Base-by-base conservation (phyloP, 1,140 invertebrate species). In the Acromyrmex heyeri region DNA sequence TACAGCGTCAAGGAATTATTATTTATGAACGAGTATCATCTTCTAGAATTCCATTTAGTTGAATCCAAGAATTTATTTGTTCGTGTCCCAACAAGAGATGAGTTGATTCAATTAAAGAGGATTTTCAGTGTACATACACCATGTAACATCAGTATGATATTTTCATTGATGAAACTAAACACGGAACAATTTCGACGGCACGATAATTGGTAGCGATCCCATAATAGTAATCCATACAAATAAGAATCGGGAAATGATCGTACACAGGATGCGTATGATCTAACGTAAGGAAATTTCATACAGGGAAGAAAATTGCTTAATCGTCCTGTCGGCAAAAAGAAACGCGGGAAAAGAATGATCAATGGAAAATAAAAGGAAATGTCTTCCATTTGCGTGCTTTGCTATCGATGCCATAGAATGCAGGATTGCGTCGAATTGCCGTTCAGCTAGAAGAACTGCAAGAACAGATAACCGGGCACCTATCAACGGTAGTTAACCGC, bases 371-470 rank as follows among this genome's bases (percentile, higher is more conserved):
- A 24, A 44, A 76, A 50, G 55, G 21, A 75, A 75, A 73, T 75
- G 57, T 75, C 79, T 61, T 75, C 79, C 18, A 75, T 83, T 83
- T 73, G 69, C 79, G 69, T 62, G 38, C 69, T 69, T 75, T 12
- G 53, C 12, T 21, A 48, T 73, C 69, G 69, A 67, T 53, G 77
- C 27, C 34, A n/a, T 50, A 69, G 73, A 86, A n/a, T 53, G 24
- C 1, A 65, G 78, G 90, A 92, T 91, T 91, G 86, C 81, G 48
- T 85, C 86, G 72, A 88, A 85, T 27, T 73, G 72, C 88, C 72
- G 87, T 76, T 78, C 70, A 79, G 38, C 70, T 75, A 65, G 86
- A 92, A 93, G 91, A 93, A 93, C 92, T 91, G 92, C 92, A 93
- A 93, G 88, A 90, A 91, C 86, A 77, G 27, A 72, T 67, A 77